Evolutionary conservation across 2,888 invertebrate species (phyloP).

Genomic region (Rhagium mordax): DNA sequence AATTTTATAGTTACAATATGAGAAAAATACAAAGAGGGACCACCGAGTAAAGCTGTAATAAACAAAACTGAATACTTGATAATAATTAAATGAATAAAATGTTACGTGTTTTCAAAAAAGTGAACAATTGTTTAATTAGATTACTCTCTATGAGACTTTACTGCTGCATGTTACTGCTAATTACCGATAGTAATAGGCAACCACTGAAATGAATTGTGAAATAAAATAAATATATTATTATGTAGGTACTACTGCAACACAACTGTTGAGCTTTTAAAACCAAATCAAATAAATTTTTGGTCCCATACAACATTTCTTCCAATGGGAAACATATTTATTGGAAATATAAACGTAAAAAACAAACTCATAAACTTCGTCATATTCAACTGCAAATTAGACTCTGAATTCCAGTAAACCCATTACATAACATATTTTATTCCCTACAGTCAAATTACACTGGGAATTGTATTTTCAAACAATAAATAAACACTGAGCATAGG

Average conservation of each 20-base stretch:
- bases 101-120: no score
- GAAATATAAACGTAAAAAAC: background rate
- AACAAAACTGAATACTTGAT: no score
- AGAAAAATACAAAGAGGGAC: no score
- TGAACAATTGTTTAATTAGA: no score
- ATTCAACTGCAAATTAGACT: constrained; percentile 16
- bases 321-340: background rate
- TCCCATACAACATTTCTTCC: background rate
- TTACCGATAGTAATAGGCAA: no score
- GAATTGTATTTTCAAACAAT: constrained; percentile 20
- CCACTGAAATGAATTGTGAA: no score
- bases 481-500: constrained; percentile 21
- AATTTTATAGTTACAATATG: no score
- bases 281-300: background rate
- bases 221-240: background rate
- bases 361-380: background rate
- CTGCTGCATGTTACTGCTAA: no score
- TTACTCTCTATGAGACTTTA: no score
- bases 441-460: constrained; percentile 7
- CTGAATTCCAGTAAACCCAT: constrained; percentile 11
- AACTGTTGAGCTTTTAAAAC: background rate
- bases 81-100: no score
- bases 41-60: no score
- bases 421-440: constrained; percentile 24
- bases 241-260: background rate